A percentile compares a stretch with the other conserved stretches of the same genome.
phyloP scores from a whole-genome alignment of 2,113 vertebrate genomes.

The Chloropsis cyanopogon region DNA sequence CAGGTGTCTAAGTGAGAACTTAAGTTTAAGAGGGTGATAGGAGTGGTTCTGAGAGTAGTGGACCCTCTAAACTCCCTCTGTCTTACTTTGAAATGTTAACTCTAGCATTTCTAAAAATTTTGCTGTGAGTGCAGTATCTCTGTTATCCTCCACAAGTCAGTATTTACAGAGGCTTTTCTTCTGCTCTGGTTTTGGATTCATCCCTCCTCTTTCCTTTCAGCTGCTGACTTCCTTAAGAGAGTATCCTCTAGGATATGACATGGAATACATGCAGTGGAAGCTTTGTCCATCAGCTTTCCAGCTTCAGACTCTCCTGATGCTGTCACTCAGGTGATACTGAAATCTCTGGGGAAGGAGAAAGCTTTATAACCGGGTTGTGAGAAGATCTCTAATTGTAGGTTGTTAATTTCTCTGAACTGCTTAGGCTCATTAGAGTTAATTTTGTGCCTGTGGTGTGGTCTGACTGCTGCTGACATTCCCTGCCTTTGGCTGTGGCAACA shows the following conservation, averaged over 20 bases:
- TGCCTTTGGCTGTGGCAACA: background rate
- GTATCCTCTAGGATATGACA: background rate
- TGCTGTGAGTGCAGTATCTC: background rate
- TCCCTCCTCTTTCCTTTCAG: background rate
- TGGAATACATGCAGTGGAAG: background rate
- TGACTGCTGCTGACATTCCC: background rate
- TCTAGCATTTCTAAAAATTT: background rate
- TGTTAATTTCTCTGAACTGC: background rate
- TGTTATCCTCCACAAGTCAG: background rate
- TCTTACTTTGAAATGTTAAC: background rate
- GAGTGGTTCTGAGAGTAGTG: background rate
- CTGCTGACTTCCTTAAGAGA: background rate
- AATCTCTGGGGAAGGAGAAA: background rate
- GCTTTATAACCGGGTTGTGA: background rate
- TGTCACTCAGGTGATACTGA: background rate
- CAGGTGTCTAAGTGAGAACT: background rate
- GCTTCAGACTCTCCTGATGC: background rate
- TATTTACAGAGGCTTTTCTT: background rate
- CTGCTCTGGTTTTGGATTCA: background rate
- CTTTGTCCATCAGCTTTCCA: background rate
- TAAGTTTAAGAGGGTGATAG: background rate
- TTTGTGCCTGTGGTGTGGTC: background rate
- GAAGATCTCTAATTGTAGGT: background rate
- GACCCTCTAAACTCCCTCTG: background rate
- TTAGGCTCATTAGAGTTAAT: background rate